phyloP scores from a whole-genome alignment of 2,113 vertebrate species.

The Ia io region DNA sequence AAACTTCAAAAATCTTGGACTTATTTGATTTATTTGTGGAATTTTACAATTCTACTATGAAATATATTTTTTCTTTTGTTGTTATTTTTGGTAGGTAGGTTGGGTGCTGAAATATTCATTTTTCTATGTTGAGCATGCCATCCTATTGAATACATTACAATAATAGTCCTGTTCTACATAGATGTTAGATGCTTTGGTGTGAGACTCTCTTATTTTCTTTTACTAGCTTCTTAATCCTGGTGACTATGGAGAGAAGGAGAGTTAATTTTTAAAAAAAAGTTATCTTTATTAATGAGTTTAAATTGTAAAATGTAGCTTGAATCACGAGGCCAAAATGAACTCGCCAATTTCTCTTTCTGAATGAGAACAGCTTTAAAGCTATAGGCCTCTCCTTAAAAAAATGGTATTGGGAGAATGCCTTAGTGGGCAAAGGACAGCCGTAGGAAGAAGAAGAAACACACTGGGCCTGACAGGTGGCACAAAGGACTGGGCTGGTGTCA shows the following conservation, averaged over 20 bases:
- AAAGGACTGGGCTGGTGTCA: neutral
- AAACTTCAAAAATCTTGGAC: neutral
- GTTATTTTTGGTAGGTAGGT: neutral
- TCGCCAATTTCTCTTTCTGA: neutral
- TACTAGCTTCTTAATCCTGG: neutral
- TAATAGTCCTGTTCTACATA: neutral
- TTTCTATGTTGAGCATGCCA: neutral
- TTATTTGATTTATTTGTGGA: neutral
- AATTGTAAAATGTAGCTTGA: neutral
- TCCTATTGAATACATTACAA: neutral
- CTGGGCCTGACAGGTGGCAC: neutral
- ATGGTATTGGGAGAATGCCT: neutral
- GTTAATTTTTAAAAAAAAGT: neutral
- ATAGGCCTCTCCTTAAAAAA: neutral
- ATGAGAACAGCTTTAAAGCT: neutral
- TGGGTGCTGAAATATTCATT: neutral
- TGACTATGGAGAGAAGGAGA: neutral
- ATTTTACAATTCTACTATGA: neutral
- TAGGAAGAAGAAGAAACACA: neutral
- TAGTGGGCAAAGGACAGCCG: fast-evolving
- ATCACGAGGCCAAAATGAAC: neutral
- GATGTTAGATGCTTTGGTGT: neutral
- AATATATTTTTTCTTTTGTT: neutral
- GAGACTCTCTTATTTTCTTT: neutral
- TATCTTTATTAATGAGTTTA: neutral